Percentiles rank a stretch among this genome's conserved stretches.
phyloP scores from a whole-genome alignment of 2,797 vertebrate genomes.

The Parotocinclus haroldoi region DNA sequence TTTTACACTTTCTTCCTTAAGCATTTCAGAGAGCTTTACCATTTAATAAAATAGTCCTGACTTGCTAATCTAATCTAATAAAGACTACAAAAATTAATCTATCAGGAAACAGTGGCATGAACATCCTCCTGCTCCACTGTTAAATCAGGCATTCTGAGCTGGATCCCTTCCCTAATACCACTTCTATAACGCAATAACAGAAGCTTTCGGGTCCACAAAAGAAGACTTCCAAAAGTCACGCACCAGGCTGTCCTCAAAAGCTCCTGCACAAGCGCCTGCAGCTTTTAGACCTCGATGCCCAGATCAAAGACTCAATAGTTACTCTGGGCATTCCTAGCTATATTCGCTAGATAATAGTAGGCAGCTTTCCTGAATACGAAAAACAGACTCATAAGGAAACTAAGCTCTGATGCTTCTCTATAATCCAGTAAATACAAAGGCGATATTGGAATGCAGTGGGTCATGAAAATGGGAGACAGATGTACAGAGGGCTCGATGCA shows the following conservation, averaged over 20 bases:
- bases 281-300: constrained; percentile 44
- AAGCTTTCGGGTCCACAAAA: constrained; percentile 59
- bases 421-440: constrained; percentile 39
- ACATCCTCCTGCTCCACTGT: no score
- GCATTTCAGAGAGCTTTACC: no score
- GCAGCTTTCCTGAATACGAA: background rate
- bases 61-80: no score
- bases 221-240: constrained; percentile 57
- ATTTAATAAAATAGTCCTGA: no score
- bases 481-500: constrained; percentile 30
- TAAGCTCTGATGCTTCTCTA: background rate
- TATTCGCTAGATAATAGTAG: no score
- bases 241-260: constrained; percentile 42
- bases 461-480: constrained; percentile 53
- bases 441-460: constrained; percentile 52
- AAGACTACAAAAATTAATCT: no score
- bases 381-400: background rate
- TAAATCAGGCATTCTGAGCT: no score
- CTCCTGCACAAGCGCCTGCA: constrained; percentile 36
- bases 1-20: no score
- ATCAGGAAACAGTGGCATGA: no score
- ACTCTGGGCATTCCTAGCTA: constrained; percentile 19
- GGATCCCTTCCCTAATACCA: constrained; percentile 49
- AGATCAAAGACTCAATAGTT: constrained; percentile 66
- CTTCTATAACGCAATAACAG: constrained; percentile 69